Evolutionary conservation across 2,113 vertebrate species (phyloP).

Genomic region (Monarcha castaneiventris): DNA sequence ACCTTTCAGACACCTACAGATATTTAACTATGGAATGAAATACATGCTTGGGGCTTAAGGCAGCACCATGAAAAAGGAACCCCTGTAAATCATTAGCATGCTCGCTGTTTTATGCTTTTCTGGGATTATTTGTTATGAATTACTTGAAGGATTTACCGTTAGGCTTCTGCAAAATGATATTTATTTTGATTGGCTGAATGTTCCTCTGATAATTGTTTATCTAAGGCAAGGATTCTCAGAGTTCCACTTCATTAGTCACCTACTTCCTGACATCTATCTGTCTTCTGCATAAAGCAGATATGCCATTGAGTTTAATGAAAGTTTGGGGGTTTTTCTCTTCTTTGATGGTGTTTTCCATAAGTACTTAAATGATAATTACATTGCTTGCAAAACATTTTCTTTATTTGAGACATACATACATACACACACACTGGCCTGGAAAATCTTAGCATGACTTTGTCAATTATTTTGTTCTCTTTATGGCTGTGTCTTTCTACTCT

Average conservation of each 20-base stretch:
- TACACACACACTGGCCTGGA: neutral
- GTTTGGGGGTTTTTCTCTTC: neutral
- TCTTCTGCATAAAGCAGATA: slow-evolving; percentile 20
- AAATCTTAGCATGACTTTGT: neutral
- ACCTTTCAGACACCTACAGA: neutral
- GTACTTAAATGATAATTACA: neutral
- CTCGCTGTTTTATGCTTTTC: neutral
- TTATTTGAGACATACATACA: neutral
- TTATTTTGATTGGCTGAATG: slow-evolving; percentile 5
- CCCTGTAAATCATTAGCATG: neutral
- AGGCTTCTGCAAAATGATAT: neutral
- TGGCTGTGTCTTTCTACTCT: neutral
- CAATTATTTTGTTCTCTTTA: neutral
- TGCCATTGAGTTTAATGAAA: slow-evolving; percentile 5
- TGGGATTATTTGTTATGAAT: neutral
- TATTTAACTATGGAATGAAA: neutral
- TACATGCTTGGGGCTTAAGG: neutral
- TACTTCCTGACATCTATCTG: slow-evolving; percentile 42
- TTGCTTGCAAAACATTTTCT: neutral
- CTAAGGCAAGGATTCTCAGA: slow-evolving; percentile 20
- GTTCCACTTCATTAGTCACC: slow-evolving; percentile 51
- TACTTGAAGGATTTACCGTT: neutral
- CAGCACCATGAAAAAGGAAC: neutral
- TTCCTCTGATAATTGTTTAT: slow-evolving; percentile 20
- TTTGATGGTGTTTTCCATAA: slow-evolving; percentile 45